Conservation (phyloP, 2,113 vertebrate species). For the Paracanthobrama guichenoti region DNA sequence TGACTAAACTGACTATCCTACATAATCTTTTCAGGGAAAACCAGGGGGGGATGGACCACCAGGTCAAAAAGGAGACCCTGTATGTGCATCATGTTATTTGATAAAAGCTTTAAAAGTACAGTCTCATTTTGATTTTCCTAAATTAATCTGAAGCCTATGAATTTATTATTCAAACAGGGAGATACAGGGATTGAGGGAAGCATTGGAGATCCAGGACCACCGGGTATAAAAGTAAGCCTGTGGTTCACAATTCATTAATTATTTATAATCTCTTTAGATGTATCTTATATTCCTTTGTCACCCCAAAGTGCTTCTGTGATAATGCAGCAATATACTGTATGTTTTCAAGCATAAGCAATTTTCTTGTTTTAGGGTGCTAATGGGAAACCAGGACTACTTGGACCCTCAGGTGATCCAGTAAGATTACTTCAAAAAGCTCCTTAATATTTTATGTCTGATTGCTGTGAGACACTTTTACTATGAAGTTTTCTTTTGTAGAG, state of each 20-base stretch:
- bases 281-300: neutral
- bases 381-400: constrained; percentile 73
- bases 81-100: constrained; percentile 57
- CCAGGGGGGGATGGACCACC: constrained; percentile 66
- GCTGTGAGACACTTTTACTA: too few relatives aligned
- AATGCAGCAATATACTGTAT: neutral
- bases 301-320: neutral
- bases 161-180: constrained; percentile 61
- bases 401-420: constrained; percentile 82
- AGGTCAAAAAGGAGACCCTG: constrained; percentile 72
- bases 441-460: constrained; percentile 18
- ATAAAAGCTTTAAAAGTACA: neutral
- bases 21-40: constrained; percentile 63
- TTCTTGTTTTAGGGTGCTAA: constrained; percentile 66
- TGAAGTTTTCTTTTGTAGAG: neutral
- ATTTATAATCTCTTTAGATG: neutral
- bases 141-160: neutral
- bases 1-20: neutral
- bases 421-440: constrained; percentile 73
- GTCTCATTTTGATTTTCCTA: neutral
- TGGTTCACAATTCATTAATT: neutral
- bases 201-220: constrained; percentile 70
- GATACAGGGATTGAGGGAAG: constrained; percentile 69
- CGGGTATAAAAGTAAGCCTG: constrained; percentile 69
- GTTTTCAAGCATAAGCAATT: neutral